Evolutionary conservation across 2,113 vertebrate genomes (phyloP).

Genomic region (Bos indicus): DNA sequence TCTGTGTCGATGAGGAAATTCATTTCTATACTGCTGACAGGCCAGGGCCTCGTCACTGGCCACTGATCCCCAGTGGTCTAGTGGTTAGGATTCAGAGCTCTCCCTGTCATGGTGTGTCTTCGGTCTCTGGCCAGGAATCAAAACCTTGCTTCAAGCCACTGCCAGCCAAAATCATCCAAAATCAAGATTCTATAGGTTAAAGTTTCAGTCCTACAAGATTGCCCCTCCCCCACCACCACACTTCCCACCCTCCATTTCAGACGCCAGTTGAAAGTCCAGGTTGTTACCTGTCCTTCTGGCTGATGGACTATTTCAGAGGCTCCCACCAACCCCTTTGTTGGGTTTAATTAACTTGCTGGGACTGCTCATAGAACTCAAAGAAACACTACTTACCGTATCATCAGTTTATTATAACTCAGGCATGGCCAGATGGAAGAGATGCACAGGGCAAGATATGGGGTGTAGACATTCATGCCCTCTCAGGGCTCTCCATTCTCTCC

Average conservation of each 20-base stretch:
- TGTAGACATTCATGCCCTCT: background rate
- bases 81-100: background rate
- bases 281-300: background rate
- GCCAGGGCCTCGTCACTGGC: background rate
- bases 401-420: background rate
- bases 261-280: background rate
- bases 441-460: background rate
- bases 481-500: background rate
- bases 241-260: background rate
- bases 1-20: background rate
- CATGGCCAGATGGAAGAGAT: background rate
- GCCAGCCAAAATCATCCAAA: background rate
- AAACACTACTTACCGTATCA: background rate
- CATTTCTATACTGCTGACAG: background rate
- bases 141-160: background rate
- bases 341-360: background rate
- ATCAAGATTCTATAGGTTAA: background rate
- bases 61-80: background rate
- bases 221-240: accelerated
- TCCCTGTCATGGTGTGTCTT: background rate
- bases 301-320: background rate
- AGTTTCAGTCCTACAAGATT: background rate
- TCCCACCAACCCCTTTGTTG: background rate
- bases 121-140: background rate
- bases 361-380: background rate